These are phyloP conservation scores for Girardinus metallicus DNA, from an alignment of 2,797 vertebrate genomes.

Conservation along the genomic window DNA sequence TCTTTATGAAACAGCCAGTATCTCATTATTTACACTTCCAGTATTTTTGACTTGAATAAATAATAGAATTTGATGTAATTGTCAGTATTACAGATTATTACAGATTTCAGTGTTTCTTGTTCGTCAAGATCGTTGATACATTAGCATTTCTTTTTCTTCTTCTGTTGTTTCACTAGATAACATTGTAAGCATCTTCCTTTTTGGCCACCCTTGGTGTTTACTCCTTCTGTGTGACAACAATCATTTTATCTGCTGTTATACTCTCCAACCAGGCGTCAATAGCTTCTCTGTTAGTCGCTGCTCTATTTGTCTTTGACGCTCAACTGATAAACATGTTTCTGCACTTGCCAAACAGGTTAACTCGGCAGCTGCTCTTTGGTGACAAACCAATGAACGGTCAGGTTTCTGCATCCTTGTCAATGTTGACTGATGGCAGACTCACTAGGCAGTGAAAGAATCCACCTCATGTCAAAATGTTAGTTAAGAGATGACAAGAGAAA, in stretches of 20 bases:
- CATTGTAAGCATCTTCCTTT: neutral
- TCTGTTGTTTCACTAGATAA: neutral
- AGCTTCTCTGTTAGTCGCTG: constrained; percentile 3
- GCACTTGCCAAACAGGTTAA: constrained; percentile 28
- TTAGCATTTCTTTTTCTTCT: neutral
- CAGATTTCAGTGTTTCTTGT: neutral
- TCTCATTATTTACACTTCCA: neutral
- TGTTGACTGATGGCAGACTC: constrained; percentile 63
- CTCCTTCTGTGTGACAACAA: neutral
- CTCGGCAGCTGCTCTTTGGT: constrained; percentile 11
- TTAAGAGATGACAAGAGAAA: neutral
- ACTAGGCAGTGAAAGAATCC: constrained; percentile 49
- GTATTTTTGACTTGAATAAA: neutral
- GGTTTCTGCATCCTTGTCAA: constrained; percentile 45
- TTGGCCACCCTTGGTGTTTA: neutral
- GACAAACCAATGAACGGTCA: constrained; percentile 20
- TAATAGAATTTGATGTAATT: neutral
- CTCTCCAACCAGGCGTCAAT: constrained; percentile 21
- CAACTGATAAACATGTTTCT: constrained; percentile 18
- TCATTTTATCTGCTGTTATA: constrained; percentile 4
- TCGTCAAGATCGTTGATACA: neutral
- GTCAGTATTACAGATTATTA: neutral
- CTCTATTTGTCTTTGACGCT: constrained; percentile 38
- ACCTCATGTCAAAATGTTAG: neutral
- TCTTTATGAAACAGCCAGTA: neutral